These are phyloP conservation scores for mouse (Mus musculus) DNA, from an alignment of 2,113 vertebrate species.

Conservation along the genomic window DNA sequence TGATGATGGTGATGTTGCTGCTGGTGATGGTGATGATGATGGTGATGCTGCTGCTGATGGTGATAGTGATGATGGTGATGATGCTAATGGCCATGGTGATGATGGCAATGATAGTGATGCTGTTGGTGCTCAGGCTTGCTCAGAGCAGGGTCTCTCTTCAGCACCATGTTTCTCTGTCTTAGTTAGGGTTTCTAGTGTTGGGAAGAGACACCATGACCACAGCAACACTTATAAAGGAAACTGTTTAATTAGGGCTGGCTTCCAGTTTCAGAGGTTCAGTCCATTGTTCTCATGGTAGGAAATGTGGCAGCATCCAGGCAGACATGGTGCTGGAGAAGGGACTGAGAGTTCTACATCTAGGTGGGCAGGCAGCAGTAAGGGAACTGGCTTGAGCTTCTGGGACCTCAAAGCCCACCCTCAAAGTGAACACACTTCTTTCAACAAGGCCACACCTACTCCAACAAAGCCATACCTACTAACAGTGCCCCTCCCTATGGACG, in stretches of 20 bases:
- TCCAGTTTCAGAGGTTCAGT: background rate
- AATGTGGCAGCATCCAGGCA: background rate
- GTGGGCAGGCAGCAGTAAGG: background rate
- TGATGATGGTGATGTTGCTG: background rate
- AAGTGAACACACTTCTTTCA: background rate
- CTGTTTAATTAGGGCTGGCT: background rate
- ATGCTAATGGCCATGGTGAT: accelerated
- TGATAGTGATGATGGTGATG: background rate
- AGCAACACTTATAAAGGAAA: background rate
- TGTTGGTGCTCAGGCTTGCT: background rate
- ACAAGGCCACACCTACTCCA: background rate
- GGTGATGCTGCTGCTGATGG: background rate
- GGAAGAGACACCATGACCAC: background rate
- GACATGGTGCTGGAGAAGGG: background rate
- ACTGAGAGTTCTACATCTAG: background rate
- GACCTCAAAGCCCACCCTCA: background rate
- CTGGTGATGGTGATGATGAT: too few species aligned
- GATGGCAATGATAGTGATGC: background rate
- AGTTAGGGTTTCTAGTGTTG: background rate
- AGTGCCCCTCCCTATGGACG: background rate
- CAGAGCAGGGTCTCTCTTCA: too few species aligned
- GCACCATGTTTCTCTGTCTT: background rate
- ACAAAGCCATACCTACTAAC: background rate
- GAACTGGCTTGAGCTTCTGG: background rate
- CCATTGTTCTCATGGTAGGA: background rate